These are phyloP conservation scores for Sinonovacula constricta DNA, from an alignment of 1,140 invertebrate genomes.

Conservation along the genomic window DNA sequence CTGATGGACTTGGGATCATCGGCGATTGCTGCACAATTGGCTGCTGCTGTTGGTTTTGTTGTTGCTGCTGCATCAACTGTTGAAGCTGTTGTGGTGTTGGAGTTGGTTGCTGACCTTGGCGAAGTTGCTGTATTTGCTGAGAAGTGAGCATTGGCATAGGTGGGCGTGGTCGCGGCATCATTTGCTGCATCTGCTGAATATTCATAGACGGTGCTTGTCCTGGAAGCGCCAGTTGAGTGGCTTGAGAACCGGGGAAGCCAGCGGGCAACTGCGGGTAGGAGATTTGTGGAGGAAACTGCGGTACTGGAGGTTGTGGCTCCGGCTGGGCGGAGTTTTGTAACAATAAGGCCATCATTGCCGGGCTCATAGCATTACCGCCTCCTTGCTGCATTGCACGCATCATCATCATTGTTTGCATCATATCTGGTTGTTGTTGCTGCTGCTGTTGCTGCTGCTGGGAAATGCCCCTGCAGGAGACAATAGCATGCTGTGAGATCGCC, in stretches of 20 bases:
- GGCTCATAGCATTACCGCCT: background rate
- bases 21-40: background rate
- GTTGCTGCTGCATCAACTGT: conserved; percentile 14
- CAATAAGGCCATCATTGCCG: conserved; percentile 21
- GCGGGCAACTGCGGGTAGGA: too few relatives aligned
- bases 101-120: background rate
- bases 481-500: conserved; percentile 8
- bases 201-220: background rate
- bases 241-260: background rate
- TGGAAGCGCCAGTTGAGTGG: background rate
- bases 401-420: conserved; percentile 36
- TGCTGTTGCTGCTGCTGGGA: background rate
- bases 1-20: background rate
- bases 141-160: too few relatives aligned
- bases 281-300: too few relatives aligned
- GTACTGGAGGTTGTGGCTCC: too few relatives aligned
- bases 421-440: background rate
- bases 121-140: background rate
- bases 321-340: background rate
- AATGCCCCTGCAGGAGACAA: conserved; percentile 24
- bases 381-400: conserved; percentile 19
- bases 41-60: background rate
- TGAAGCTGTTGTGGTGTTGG: background rate
- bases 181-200: background rate
- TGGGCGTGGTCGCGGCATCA: background rate